Evolutionary conservation across 2,797 vertebrate genomes (phyloP), one percentile per base, ranked within the genome.

Genomic region (Falco novaeseelandiae): DNA sequence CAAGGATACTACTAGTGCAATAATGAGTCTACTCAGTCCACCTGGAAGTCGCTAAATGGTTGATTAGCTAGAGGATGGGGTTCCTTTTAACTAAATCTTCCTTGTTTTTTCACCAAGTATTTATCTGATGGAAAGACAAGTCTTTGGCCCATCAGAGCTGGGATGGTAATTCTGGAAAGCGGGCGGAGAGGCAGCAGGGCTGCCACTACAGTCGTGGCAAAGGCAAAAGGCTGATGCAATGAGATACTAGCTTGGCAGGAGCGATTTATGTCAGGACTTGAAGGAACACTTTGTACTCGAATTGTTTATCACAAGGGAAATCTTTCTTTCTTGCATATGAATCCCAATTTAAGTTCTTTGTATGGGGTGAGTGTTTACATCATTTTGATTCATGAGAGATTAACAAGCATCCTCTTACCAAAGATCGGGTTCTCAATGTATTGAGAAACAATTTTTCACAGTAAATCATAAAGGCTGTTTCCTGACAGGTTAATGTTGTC

Each of bases 201-300:
- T 92, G 54, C 74, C 16, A 0, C 72, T 77, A 32, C 0, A 32
- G 20, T 67, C 2, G 12, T 85, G 78, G 71, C 0, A 22, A 85
- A 89, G 66, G 73, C 0, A 0, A 83, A 85, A 83, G 72, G 61
- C 76, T 93, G 94, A 83, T 1, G 61, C 82, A 91, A 90, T 2
- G 20, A 85, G 49, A 83, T 91, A 78, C 70, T 79, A 29, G 46
- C 77, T 90, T 90, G 92, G 32, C 81, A 96, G 83, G 77, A 90
- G 20, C 13, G 81, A 91, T 92, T 96, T 95, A 81, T 94, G 76
- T 78, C 69, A 94, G 63, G 61, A 87, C 89, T 94, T 91, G 91
- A 96, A 96, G 87, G 96, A 94, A 93, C 96, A 91, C 57, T 96
- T 93, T 65, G 92, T 96, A 65, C 93, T 94, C 49, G 73, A 77